phyloP scores from a whole-genome alignment of 2,888 invertebrate genomes.

The Idaea aversata region DNA sequence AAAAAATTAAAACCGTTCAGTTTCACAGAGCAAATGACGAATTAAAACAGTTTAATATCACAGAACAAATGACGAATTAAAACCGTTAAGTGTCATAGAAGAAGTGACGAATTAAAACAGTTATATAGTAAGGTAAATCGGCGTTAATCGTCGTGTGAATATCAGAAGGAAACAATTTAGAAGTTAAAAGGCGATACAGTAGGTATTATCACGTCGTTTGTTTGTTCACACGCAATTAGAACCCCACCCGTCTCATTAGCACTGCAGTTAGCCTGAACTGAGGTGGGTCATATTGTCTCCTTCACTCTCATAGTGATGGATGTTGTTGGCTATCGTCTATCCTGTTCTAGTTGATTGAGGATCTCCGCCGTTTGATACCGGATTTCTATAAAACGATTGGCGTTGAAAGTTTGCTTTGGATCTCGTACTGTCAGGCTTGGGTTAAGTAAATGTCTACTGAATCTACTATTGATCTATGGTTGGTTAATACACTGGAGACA shows the following conservation, averaged over 20 bases:
- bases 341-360: slow-evolving; percentile 60
- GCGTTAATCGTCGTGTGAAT: slow-evolving; percentile 2
- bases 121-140: background rate
- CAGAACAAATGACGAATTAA: background rate
- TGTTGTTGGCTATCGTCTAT: slow-evolving; percentile 24
- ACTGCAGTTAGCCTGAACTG: slow-evolving; percentile 47
- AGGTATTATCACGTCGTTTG: slow-evolving; percentile 69
- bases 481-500: no score
- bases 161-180: slow-evolving; percentile 5
- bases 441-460: background rate
- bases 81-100: background rate
- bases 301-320: slow-evolving; percentile 36
- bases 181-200: slow-evolving; percentile 37
- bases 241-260: slow-evolving; percentile 73
- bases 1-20: background rate
- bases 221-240: slow-evolving; percentile 76
- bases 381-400: slow-evolving; percentile 64
- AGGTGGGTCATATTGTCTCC: slow-evolving; percentile 38
- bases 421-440: slow-evolving; percentile 21
- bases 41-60: background rate
- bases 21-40: background rate
- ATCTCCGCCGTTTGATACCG: slow-evolving; percentile 63
- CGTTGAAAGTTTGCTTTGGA: slow-evolving; percentile 56
- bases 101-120: background rate
- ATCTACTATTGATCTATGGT: background rate